Conservation (phyloP, 2,113 vertebrate genomes). For the Gasterosteus aculeatus region DNA sequence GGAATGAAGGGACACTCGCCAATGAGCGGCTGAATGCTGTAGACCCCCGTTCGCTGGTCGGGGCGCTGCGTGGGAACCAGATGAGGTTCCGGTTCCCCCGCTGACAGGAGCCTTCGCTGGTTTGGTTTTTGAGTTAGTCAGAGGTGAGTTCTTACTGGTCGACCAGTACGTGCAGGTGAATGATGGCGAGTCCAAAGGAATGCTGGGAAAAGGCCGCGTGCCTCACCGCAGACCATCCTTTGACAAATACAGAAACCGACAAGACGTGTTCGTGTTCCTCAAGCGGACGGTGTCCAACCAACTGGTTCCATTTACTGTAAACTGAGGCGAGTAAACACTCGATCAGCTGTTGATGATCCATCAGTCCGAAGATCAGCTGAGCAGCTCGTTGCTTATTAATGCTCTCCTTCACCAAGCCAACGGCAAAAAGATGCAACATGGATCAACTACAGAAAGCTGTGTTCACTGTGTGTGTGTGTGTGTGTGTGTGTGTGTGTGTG, state of each 20-base stretch:
- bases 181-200: not conserved
- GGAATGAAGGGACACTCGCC: not conserved
- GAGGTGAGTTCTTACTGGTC: not conserved
- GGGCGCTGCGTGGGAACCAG: not conserved
- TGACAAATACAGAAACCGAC: constrained; percentile 6
- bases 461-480: no score
- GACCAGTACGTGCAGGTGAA: not conserved
- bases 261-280: not conserved
- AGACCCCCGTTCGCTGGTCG: no score
- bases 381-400: no score
- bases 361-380: no score
- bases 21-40: no score
- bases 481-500: no score
- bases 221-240: not conserved
- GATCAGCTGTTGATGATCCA: no score
- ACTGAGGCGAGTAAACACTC: no score
- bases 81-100: constrained; percentile 27
- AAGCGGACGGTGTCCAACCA: not conserved
- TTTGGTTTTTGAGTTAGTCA: not conserved
- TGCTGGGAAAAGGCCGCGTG: not conserved
- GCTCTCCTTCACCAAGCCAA: no score
- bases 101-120: not conserved
- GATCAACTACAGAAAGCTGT: no score
- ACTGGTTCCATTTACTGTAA: not conserved
- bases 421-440: no score